These are phyloP conservation scores for Cyprinodon brontotheroides DNA, from an alignment of 2,113 vertebrate genomes.

Conservation along the genomic window DNA sequence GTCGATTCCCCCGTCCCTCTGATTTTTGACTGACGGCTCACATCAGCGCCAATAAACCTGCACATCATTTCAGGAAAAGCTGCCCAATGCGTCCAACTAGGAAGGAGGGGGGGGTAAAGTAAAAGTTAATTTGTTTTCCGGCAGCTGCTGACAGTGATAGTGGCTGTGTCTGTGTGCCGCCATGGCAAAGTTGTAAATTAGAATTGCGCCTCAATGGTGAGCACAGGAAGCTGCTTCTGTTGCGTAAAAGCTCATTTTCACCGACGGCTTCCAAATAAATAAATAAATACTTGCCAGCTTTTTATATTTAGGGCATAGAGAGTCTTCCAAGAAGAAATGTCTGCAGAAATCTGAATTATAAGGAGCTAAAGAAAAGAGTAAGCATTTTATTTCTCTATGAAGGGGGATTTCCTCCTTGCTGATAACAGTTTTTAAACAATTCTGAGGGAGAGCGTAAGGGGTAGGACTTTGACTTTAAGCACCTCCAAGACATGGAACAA, in stretches of 20 bases:
- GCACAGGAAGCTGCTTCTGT: conserved; percentile 37
- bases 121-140: conserved; percentile 76
- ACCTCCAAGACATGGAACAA: conserved; percentile 6
- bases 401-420: conserved; percentile 4
- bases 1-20: conserved; percentile 55
- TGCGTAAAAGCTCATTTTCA: conserved; percentile 51
- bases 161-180: conserved; percentile 54
- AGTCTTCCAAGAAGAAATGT: conserved; percentile 42
- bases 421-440: conserved; percentile 27
- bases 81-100: conserved; percentile 51
- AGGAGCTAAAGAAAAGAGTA: conserved; percentile 26
- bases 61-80: conserved; percentile 65
- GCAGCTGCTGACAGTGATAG: conserved; percentile 69
- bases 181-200: conserved; percentile 68
- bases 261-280: background rate
- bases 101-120: conserved; percentile 2
- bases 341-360: conserved; percentile 51
- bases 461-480: conserved; percentile 9
- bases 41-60: conserved; percentile 63
- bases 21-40: conserved; percentile 71
- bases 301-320: conserved; percentile 32
- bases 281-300: conserved; percentile 49
- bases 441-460: conserved; percentile 1
- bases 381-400: conserved; percentile 17
- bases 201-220: conserved; percentile 55